These are phyloP conservation scores for Drosophila asahinai DNA, from an alignment of 1,140 invertebrate species.

Conservation along the genomic window DNA sequence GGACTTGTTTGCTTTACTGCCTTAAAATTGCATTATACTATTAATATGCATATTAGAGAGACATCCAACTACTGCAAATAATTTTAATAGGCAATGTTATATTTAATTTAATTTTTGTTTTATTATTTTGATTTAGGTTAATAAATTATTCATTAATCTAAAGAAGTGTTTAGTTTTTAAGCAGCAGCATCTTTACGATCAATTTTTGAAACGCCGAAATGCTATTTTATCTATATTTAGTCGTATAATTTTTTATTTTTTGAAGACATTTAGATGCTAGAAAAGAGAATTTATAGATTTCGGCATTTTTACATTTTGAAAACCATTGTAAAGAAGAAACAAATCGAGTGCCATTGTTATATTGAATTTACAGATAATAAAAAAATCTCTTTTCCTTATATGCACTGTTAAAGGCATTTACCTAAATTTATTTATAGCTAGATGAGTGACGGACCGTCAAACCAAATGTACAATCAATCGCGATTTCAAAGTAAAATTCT, in stretches of 20 bases:
- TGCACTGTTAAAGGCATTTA: conserved; percentile 1
- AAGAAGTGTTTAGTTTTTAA: not conserved
- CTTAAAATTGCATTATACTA: conserved; percentile 43
- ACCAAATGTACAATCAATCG: not conserved
- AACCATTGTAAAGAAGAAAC: not conserved
- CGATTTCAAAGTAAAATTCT: not conserved
- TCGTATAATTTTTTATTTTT: conserved; percentile 32
- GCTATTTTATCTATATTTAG: conserved; percentile 6
- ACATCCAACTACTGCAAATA: conserved; percentile 59
- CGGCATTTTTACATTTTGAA: conserved; percentile 21
- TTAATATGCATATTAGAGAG: conserved; percentile 44
- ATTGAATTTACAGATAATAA: conserved; percentile 8
- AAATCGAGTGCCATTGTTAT: not conserved
- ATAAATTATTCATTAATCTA: conserved; percentile 1
- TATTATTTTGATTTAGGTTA: conserved; percentile 14
- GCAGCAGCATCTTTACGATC: conserved; percentile 20
- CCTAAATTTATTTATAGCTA: conserved; percentile 7
- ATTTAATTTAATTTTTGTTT: conserved; percentile 25
- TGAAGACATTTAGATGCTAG: conserved; percentile 56
- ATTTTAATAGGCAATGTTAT: conserved; percentile 36
- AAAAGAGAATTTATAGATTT: conserved; percentile 23
- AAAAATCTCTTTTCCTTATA: not conserved
- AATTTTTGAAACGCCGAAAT: conserved; percentile 8
- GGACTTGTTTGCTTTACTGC: conserved; percentile 43
- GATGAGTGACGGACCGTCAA: not conserved